phyloP scores from a whole-genome alignment of 2,888 invertebrate genomes.

The Lasioglossum vierecki region DNA sequence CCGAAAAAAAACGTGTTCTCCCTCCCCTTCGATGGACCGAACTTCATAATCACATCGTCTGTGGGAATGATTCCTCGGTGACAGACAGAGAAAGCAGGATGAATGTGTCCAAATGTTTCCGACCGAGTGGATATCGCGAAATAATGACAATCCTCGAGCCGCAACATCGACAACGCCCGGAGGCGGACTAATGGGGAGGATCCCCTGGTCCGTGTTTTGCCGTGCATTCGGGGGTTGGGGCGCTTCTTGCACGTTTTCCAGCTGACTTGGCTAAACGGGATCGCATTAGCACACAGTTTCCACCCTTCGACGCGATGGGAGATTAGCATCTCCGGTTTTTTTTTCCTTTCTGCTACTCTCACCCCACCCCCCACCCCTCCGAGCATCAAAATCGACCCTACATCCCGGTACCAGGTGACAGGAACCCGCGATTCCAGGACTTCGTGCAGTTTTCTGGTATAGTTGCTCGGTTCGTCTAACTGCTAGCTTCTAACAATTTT shows the following conservation, averaged over 20 bases:
- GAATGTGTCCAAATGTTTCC: constrained; percentile 82
- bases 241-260: constrained; percentile 80
- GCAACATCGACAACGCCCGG: constrained; percentile 80
- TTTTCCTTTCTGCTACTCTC: constrained; percentile 23
- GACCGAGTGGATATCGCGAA: constrained; percentile 80
- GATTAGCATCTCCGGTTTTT: constrained; percentile 82
- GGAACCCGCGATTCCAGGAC: too few species aligned
- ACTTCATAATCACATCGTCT: constrained; percentile 48
- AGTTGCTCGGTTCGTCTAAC: neutral
- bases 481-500: neutral
- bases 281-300: constrained; percentile 81
- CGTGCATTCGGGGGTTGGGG: constrained; percentile 51
- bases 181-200: constrained; percentile 82
- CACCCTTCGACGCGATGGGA: constrained; percentile 76
- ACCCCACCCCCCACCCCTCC: neutral
- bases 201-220: constrained; percentile 64
- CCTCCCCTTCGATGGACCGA: neutral
- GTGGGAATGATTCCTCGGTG: constrained; percentile 65
- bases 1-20: neutral
- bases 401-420: constrained; percentile 46
- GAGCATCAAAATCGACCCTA: constrained; percentile 38
- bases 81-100: constrained; percentile 25
- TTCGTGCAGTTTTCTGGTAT: neutral
- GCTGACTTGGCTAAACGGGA: constrained; percentile 83
- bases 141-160: constrained; percentile 80